Evolutionary conservation across 2,797 vertebrate species (phyloP), one percentile per base, ranked within the genome.

Genomic region (Helostoma temminkii): DNA sequence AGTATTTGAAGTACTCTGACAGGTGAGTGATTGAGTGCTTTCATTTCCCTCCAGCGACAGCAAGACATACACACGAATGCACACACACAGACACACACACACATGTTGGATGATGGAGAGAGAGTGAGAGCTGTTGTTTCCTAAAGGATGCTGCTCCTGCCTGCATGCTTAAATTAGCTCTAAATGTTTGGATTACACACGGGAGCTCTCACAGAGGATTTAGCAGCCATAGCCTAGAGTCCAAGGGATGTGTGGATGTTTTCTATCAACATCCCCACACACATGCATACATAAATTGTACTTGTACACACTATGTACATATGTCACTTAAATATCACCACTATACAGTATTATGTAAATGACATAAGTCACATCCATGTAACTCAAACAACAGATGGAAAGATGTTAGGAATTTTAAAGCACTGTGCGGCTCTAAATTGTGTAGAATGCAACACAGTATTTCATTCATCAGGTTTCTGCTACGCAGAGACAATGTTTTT

Each of bases 141-240:
- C 92, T 91, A 88, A 93, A 93, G 91, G 92, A 93, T 92, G 88
- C 88, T 86, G 87, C 91, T 91, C 86, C 87, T 92, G 89, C 86
- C 89, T 92, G 85, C 85, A 86, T 83, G 89, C 93, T 93, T 93
- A 94, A 94, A 94, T 94, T 94, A 94, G 93, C 92, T 90, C 90
- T 89, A 92, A 93, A 93, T 94, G 92, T 95, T 93, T 94, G 93
- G 92, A 93, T 94, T 93, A 93, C 92, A 91, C 89, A 81, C 81
- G 88, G 92, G 92, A 92, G 92, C 90, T 91, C 92, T 91, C 88
- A 83, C 91, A 87, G 81, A 92, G 92, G 91, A 92, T 92, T 93
- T 93, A 93, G 89, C 88, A 83, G 71, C 79, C 81, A 62, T 85
- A 88, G 92, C 91, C 90, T 88, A 74, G 81, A 93, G 92, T 90